These are phyloP conservation scores for Lophotis ruficrista DNA, from an alignment of 2,113 vertebrate genomes.

Conservation along the genomic window DNA sequence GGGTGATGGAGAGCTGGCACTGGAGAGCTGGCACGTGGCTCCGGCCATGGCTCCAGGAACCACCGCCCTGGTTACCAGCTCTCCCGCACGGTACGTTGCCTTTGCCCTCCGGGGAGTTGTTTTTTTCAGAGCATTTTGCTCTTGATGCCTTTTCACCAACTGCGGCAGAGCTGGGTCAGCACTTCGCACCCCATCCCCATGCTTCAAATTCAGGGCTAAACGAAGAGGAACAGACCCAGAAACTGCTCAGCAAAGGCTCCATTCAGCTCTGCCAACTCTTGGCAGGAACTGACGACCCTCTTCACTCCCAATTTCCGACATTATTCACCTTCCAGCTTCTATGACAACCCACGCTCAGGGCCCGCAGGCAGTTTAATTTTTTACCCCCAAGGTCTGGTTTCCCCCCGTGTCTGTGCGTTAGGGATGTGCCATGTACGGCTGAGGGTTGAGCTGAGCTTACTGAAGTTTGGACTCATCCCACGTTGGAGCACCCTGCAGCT, in stretches of 20 bases:
- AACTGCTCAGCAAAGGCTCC: neutral
- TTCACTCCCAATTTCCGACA: neutral
- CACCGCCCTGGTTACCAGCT: neutral
- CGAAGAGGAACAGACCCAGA: neutral
- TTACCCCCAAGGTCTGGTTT: neutral
- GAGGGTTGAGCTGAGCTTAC: neutral
- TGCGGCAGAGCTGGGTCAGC: neutral
- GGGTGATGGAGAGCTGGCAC: neutral
- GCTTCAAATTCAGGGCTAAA: neutral
- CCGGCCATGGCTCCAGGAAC: neutral
- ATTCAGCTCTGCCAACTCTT: neutral
- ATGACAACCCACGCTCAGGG: neutral
- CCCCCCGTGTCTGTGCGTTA: neutral
- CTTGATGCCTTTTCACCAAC: neutral
- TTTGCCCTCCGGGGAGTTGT: neutral
- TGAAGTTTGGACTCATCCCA: neutral
- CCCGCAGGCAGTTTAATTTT: neutral
- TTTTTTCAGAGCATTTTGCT: neutral
- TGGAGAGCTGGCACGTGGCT: neutral
- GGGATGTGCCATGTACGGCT: accelerated
- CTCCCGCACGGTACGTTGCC: accelerated
- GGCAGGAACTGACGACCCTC: neutral
- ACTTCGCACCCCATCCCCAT: neutral
- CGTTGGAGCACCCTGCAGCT: neutral
- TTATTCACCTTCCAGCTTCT: neutral